Base-by-base conservation (phyloP, 2,888 invertebrate genomes). In the Caenorhabditis drosophilae region DNA sequence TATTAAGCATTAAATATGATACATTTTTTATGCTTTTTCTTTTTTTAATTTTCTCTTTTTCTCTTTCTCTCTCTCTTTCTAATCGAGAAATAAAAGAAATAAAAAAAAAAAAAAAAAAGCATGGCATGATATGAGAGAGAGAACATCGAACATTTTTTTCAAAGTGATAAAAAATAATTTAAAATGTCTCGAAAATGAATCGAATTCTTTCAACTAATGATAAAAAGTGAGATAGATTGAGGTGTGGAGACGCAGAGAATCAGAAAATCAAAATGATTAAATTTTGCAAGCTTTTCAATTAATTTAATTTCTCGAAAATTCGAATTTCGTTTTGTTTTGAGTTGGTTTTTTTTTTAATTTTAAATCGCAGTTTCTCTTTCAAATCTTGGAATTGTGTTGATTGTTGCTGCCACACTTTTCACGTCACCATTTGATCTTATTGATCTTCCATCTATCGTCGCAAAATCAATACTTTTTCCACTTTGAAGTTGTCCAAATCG, bases 291-390 rank as follows among this genome's bases (percentile, higher is more conserved):
- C 36, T 35, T 31, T 44, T 16, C 16, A 44, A 23, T 15, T 15
- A 46, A 18, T 46, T 44, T 25, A 45, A 54, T 46, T 46, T 47
- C 38, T 54, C 40, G 40, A 44, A 53, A 53, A 26, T 41, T 31
- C 25, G 26, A 7, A 34, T 26, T 25, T 35, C 31, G 23, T 22
- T 47, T 31, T 4, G 11, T 18, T 22, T 20, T 42, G 42, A n/a
- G n/a, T n/a, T n/a, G n/a, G n/a, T n/a, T n/a, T n/a, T n/a, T n/a
- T n/a, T 36, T 36, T 9, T 4, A 36, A 9, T 36, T 36, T 40
- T 60, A 82, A 56, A 82, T 82, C n/a, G 81, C 79, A 15, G 82
- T 82, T 72, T 82, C 82, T n/a, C 81, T 52, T 36, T 81, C 81
- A 48, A 75, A 73, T 20, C 55, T 54, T 1, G 76, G 71, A 1